phyloP scores from a whole-genome alignment of 2,797 vertebrate genomes.

The Erethizon dorsatum region DNA sequence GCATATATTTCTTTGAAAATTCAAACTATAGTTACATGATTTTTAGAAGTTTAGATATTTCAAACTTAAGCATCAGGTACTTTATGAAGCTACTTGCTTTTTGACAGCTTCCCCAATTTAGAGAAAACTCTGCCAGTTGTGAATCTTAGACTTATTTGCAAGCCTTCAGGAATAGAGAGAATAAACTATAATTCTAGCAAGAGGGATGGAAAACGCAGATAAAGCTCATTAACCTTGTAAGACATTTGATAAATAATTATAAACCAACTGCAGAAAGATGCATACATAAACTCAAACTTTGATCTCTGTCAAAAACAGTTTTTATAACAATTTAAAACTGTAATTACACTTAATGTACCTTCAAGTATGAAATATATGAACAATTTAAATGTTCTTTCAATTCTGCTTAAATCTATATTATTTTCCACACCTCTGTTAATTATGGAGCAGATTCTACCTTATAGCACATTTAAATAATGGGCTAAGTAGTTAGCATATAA shows the following conservation, averaged over 20 bases:
- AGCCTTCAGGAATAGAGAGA: slow-evolving; percentile 51
- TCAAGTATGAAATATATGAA: slow-evolving; percentile 57
- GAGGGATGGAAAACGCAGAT: slow-evolving; percentile 57
- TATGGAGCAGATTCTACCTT: slow-evolving; percentile 81
- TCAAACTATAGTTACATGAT: slow-evolving; percentile 7
- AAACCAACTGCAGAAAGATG: slow-evolving; percentile 74
- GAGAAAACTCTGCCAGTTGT: slow-evolving; percentile 57
- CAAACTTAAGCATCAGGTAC: slow-evolving; percentile 59
- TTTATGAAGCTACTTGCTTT: slow-evolving; percentile 62
- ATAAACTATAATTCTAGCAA: slow-evolving; percentile 63
- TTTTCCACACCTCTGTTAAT: slow-evolving; percentile 81
- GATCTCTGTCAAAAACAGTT: slow-evolving; percentile 79
- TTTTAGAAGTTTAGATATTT: slow-evolving; percentile 59
- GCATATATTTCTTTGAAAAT: slow-evolving; percentile 56
- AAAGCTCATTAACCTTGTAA: slow-evolving; percentile 80
- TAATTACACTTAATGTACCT: slow-evolving; percentile 81
- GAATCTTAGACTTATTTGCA: slow-evolving; percentile 42
- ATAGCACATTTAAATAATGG: slow-evolving; percentile 83
- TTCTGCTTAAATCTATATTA: slow-evolving; percentile 72
- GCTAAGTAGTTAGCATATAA: slow-evolving; percentile 85
- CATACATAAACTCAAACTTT: slow-evolving; percentile 76
- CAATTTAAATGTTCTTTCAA: slow-evolving; percentile 78
- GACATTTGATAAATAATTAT: slow-evolving; percentile 80
- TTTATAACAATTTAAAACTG: slow-evolving; percentile 75
- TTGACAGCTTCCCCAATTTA: slow-evolving; percentile 29